These are phyloP conservation scores for Pristionchus fissidentatus DNA, from an alignment of 2,888 invertebrate species.

Conservation along the genomic window DNA sequence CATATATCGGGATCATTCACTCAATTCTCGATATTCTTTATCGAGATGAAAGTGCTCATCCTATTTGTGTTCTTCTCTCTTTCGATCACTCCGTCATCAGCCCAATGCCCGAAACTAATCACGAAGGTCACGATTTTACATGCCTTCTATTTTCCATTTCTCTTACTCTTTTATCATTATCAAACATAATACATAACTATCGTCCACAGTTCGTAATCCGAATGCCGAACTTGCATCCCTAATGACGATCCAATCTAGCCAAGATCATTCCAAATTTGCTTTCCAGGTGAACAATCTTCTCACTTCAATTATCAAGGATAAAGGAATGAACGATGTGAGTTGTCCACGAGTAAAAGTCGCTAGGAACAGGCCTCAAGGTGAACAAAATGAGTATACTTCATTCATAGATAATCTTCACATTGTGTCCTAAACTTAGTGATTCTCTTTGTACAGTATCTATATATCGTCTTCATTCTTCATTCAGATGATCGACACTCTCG, in stretches of 20 bases:
- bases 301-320: background rate
- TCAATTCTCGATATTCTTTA: background rate
- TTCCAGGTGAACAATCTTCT: background rate
- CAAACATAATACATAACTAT: background rate
- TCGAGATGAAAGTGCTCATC: background rate
- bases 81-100: background rate
- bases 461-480: too few relatives aligned
- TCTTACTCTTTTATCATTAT: too few relatives aligned
- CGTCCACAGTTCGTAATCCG: too few relatives aligned
- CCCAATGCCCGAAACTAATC: background rate
- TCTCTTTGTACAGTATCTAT: too few relatives aligned
- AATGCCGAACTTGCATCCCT: too few relatives aligned
- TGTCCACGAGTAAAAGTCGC: background rate
- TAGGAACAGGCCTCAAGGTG: background rate
- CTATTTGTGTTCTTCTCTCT: background rate
- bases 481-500: constrained; percentile 5
- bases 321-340: background rate
- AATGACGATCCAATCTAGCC: too few relatives aligned
- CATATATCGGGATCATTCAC: background rate
- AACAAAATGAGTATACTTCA: too few relatives aligned
- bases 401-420: too few relatives aligned
- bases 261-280: too few relatives aligned
- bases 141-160: background rate
- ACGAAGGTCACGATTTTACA: background rate
- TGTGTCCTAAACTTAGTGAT: too few relatives aligned